These are phyloP conservation scores for Telenomus remus DNA, from an alignment of 1,140 invertebrate genomes.

Conservation along the genomic window DNA sequence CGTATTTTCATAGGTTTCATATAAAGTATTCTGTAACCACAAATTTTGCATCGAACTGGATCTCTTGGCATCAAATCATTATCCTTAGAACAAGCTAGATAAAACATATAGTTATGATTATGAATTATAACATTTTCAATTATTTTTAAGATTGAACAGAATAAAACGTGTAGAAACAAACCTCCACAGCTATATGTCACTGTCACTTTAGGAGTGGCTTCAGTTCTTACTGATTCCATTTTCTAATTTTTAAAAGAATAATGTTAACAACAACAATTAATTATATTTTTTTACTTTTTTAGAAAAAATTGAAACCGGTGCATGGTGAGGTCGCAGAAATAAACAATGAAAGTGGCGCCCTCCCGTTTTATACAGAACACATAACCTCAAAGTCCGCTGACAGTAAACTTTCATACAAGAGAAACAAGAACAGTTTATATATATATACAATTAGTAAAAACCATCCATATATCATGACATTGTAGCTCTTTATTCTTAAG, in stretches of 20 bases:
- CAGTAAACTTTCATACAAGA: no score
- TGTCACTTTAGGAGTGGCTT: constrained; percentile 1
- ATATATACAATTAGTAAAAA: no score
- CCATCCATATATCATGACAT: no score
- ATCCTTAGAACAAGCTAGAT: not conserved
- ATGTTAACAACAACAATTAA: not conserved
- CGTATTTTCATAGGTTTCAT: constrained; percentile 14
- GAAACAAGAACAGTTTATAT: no score
- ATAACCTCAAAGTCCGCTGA: not conserved
- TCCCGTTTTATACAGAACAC: no score
- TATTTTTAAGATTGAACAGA: not conserved
- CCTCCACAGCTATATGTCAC: constrained; percentile 5
- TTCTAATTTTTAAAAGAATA: not conserved
- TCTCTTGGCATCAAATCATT: constrained; percentile 18
- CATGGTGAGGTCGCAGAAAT: no score
- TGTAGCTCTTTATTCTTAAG: no score
- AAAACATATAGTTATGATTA: not conserved
- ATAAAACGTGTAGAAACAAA: not conserved
- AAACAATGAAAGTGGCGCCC: no score
- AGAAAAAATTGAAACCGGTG: not conserved
- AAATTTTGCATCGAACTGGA: constrained; percentile 9
- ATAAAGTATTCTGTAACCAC: constrained; percentile 26
- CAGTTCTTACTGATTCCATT: constrained; percentile 17
- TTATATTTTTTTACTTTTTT: not conserved
- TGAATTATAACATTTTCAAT: not conserved